Base-by-base conservation (phyloP, 1,140 invertebrate species). In the Tetraneura akinire region DNA sequence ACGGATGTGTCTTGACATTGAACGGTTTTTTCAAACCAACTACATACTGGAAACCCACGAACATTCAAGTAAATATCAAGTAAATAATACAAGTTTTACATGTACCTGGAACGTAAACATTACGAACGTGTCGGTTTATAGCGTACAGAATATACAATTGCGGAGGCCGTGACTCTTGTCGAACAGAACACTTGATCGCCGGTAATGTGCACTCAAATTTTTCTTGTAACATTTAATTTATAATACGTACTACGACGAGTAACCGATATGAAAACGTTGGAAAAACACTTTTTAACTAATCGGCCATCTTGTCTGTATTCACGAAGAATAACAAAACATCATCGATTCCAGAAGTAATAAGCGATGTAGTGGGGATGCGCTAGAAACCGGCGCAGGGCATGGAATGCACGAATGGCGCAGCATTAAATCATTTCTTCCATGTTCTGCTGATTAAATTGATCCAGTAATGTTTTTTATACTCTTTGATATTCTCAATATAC, bases 251-350 rank as follows among this genome's bases (percentile, higher is more conserved):
- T 29, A 3, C 53, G 14, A 76, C 53, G 32, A 23, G 4, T 60
- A 16, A 57, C 57, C 73, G 21, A 76, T 53, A 76, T 45, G 51
- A 57, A 42, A 76, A 76, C 53, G 21, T 57, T 76, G 60, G 60
- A 76, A 71, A 76, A 42, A 60, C 53, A 45, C 32, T 76, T n/a
- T n/a, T 60, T 76, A 60, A 76, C 53, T 76, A 76, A 76, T 76
- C 73, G 73, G 73, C 73, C 73, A 76, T 76, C 73, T 76, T 76
- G 73, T 76, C 73, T 53, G 73, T 76, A 32, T 60, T 76, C 73
- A 45, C 73, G 73, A 76, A 76, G 73, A 76, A 76, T 76, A 76
- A 76, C 73, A 76, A 76, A 76, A 76, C 73, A 76, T 76, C 73
- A 76, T 76, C 73, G 73, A 76, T 76, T 76, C 73, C 66, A 32